Base-by-base conservation (phyloP, 2,797 vertebrate species). In the Pteronotus mesoamericanus region DNA sequence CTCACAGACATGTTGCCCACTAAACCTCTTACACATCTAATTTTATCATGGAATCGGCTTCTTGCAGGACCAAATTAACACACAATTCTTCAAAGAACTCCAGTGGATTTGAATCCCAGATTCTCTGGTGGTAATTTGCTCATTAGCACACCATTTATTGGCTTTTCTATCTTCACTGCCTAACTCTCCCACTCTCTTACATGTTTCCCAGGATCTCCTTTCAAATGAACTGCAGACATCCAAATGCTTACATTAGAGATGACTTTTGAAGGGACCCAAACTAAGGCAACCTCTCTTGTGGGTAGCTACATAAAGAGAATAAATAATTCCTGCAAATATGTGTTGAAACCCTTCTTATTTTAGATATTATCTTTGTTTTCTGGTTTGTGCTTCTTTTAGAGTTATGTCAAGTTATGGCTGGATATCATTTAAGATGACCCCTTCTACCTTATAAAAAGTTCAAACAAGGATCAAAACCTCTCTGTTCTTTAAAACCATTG, bases 301-400 rank as follows among this genome's bases (percentile, higher is more conserved):
- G 4, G 1, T 55, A 87, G 66, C n/a, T 93, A 59, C 10, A 37
- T 48, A 83, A 95, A 61, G 8, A 86, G 21, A 69, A 87, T 51
- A 93, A 75, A 44, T 88, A 42, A 77, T 75, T 72, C 85, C 37
- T 78, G 21, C n/a, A 84, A 57, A 57, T 39, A 1, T 48, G 84
- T 44, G 16, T 39, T 87, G 80, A 92, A 80, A 53, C 66, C 32
- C 26, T 93, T 64, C 26, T 85, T 42, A 55, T 86, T 89, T 82
- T 66, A 80, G 37, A 72, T 12, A 26, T 89, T 59, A 69, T 12
- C 37, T 94, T 95, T 59, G 12, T 91, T 94, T 94, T 74, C 82
- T 93, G 22, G 6, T 61, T 66, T 93, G 26, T 86, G 68, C 29
- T 96, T 90, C 21, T 69, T 80, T 85, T 72, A 59, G 39, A 64